Conservation (phyloP, 37 sponge, comb jelly and placozoan genomes). For the Amphimedon queenslandica region DNA sequence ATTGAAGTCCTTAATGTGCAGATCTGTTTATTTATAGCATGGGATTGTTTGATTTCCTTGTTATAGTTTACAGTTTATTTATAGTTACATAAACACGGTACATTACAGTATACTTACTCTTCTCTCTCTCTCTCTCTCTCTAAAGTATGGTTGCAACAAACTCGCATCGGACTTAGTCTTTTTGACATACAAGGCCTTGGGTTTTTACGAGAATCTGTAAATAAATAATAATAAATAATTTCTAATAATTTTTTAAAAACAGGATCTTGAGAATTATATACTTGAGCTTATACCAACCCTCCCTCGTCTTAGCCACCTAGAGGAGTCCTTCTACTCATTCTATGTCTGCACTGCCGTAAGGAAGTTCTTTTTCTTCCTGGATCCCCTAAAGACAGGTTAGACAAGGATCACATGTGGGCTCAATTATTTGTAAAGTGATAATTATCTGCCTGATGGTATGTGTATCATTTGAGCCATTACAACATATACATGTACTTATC, state of each 20-base stretch:
- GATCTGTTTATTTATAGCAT: too few species aligned
- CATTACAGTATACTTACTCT: too few species aligned
- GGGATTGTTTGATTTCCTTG: not conserved
- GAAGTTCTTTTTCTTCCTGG: constrained; percentile 98
- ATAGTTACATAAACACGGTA: too few species aligned
- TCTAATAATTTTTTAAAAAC: not conserved
- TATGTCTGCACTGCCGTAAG: constrained; percentile 99
- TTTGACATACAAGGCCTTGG: constrained; percentile 95
- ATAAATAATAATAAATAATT: not conserved
- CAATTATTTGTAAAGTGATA: too few species aligned
- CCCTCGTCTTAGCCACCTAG: constrained; percentile 89
- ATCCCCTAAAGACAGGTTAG: constrained; percentile 88
- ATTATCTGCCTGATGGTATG: too few species aligned
- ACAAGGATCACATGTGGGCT: too few species aligned
- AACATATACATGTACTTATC: too few species aligned
- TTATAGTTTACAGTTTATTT: constrained; percentile 8
- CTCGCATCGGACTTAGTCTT: constrained; percentile 87
- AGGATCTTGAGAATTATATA: constrained; percentile 97
- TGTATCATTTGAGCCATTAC: too few species aligned
- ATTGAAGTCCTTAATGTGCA: too few species aligned
- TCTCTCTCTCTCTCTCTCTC: not conserved
- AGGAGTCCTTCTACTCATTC: constrained; percentile 96
- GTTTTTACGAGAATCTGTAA: constrained; percentile 75
- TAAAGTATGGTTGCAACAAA: constrained; percentile 96
- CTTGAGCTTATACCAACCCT: constrained; percentile 97